Evolutionary conservation across 2,113 vertebrate genomes (phyloP).

Genomic region (Stegostoma tigrinum): DNA sequence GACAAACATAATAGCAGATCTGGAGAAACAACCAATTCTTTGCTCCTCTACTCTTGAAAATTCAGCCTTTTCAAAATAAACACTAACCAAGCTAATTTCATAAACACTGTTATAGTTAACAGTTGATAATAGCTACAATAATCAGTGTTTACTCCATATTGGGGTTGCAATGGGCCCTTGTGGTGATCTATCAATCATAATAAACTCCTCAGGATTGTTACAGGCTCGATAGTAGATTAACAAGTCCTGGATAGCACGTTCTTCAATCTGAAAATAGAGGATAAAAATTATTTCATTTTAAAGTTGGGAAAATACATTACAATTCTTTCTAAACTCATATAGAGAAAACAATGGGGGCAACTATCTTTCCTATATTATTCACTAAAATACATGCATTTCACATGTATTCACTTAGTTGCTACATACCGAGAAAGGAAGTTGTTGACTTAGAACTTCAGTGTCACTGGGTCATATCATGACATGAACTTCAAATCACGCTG

Average conservation of each 20-base stretch:
- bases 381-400: background rate
- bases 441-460: too few species aligned
- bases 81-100: slow-evolving; percentile 3
- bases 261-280: slow-evolving; percentile 72
- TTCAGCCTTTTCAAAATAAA: background rate
- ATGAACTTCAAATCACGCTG: too few species aligned
- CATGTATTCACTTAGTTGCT: background rate
- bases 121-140: background rate
- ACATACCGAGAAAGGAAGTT: background rate
- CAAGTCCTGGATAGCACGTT: slow-evolving; percentile 86
- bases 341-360: background rate
- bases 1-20: background rate
- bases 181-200: slow-evolving; percentile 79
- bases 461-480: too few species aligned
- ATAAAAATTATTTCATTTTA: background rate
- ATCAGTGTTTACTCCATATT: slow-evolving; percentile 87
- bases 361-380: background rate
- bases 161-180: slow-evolving; percentile 81
- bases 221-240: slow-evolving; percentile 74
- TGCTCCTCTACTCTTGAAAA: background rate
- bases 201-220: slow-evolving; percentile 86
- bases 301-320: background rate
- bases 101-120: background rate
- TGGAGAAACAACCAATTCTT: background rate
- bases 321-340: background rate